Evolutionary conservation across 2,797 vertebrate genomes (phyloP).

Genomic region (Melanotaenia trifasciata): DNA sequence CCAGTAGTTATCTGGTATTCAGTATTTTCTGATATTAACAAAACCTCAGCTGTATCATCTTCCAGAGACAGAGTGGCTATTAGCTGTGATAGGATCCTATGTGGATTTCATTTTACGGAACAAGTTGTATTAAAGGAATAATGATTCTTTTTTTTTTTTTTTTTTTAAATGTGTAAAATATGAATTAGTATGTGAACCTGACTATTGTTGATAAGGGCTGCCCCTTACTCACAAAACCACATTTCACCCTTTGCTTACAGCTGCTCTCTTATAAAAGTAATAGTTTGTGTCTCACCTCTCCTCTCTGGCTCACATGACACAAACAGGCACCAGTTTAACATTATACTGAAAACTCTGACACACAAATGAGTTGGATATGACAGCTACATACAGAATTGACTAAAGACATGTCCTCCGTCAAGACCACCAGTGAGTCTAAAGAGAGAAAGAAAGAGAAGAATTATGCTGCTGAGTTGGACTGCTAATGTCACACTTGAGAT

Average conservation of each 20-base stretch:
- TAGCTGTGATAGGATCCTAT: not conserved
- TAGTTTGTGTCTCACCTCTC: not conserved
- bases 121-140: too few species aligned
- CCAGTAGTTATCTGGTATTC: not conserved
- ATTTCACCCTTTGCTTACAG: not conserved
- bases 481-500: not conserved
- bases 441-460: not conserved
- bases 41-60: too few species aligned
- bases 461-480: not conserved
- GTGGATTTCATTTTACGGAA: not conserved
- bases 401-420: not conserved
- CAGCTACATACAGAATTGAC: too few species aligned
- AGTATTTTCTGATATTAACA: not conserved
- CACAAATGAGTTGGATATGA: not conserved
- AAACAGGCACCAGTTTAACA: not conserved
- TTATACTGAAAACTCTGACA: not conserved
- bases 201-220: too few species aligned
- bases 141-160: too few species aligned
- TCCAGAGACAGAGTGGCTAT: not conserved
- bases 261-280: not conserved
- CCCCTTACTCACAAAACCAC: not conserved
- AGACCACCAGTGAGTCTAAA: not conserved
- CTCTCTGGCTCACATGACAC: not conserved
- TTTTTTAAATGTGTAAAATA: too few species aligned
- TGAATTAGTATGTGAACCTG: too few species aligned